Evolutionary conservation across 2,888 invertebrate genomes (phyloP), one percentile per base, ranked within the genome.

Genomic region (Cordilura impudica): DNA sequence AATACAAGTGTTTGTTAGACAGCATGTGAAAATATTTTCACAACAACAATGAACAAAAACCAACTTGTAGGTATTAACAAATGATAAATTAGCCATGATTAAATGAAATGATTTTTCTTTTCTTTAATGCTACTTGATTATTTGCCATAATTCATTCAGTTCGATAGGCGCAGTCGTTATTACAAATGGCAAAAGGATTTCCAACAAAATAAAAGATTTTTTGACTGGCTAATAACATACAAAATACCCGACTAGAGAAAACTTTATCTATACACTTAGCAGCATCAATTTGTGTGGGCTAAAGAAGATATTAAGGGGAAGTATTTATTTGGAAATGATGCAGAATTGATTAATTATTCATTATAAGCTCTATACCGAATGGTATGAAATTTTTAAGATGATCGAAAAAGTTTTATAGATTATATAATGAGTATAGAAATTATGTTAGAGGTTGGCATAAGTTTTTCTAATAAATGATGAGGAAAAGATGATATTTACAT

Each of bases 61-160:
- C n/a, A 39, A 39, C 35, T 58, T 73, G 39, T 43, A 51, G 8
- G 70, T 67, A 79, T 79, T 75, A 71, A 51, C 69, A 66, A 63
- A 79, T 75, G 70, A 79, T 79, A 79, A 79, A 79, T 79, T 79
- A 76, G 56, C 63, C 63, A 58, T 23, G 79, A 79, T 79, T 72
- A 79, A 75, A 56, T 49, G 39, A 67, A 79, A 79, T 79, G 56
- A 75, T 63, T 79, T 79, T 67, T 51, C 49, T 26, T 47, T 60
- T 61, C 16, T 16, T 1, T 21, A 23, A 6, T 26, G 23, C 14
- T 26, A 7, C 19, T 45, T 71, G 67, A 75, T 76, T 79, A 76
- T 56, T 72, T 67, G 45, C 75, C 66, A 79, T 76, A 75, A 79
- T 72, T 79, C 79, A 79, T 79, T 67, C 71, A 63, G 21, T 23